phyloP scores from a whole-genome alignment of 2,797 vertebrate species.

The Hippoglossus hippoglossus region DNA sequence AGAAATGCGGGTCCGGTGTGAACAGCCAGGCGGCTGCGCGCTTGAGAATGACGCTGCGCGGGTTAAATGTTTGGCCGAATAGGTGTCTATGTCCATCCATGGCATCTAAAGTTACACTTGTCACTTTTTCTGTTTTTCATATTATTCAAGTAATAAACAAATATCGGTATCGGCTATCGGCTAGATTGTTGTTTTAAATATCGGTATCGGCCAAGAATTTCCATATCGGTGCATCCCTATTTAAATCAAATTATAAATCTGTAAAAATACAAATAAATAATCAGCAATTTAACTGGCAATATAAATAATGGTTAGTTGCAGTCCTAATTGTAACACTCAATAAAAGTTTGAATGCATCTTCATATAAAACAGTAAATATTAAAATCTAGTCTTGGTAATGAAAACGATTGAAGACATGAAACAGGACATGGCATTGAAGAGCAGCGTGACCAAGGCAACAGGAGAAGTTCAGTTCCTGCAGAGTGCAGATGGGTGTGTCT shows the following conservation, averaged over 20 bases:
- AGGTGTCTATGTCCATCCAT: too few species aligned
- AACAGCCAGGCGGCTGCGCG: too few species aligned
- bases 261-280: neutral
- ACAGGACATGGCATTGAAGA: slow-evolving; percentile 17
- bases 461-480: slow-evolving; percentile 22
- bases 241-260: neutral
- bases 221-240: too few species aligned
- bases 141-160: too few species aligned
- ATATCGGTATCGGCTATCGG: too few species aligned
- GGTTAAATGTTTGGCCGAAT: too few species aligned
- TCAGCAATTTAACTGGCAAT: neutral
- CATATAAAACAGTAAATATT: neutral
- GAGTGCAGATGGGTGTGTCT: slow-evolving; percentile 34
- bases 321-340: neutral
- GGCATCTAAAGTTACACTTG: too few species aligned
- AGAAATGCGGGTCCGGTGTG: too few species aligned
- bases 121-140: too few species aligned
- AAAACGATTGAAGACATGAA: neutral
- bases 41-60: too few species aligned
- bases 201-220: too few species aligned
- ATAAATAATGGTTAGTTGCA: neutral
- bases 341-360: neutral
- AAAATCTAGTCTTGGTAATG: slow-evolving; percentile 1
- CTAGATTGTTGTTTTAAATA: too few species aligned
- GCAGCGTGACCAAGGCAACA: slow-evolving; percentile 6